Evolutionary conservation across 2,797 vertebrate species (phyloP).

Genomic region (Ptychobarbus kaznakovi): DNA sequence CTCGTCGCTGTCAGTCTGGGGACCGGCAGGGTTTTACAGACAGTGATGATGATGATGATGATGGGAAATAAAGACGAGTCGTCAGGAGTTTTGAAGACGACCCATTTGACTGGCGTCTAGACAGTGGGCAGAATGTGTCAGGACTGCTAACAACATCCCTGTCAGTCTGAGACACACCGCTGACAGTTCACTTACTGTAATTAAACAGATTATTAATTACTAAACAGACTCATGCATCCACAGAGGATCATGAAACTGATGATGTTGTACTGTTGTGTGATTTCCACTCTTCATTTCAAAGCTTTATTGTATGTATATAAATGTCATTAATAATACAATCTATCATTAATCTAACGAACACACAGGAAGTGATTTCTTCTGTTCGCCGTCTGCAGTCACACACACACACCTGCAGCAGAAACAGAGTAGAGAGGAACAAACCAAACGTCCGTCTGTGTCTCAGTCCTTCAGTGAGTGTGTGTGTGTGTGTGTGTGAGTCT

Average conservation of each 20-base stretch:
- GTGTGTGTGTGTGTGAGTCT: not conserved
- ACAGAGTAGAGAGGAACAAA: not conserved
- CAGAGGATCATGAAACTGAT: not conserved
- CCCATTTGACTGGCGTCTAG: conserved; percentile 8
- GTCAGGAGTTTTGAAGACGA: not conserved
- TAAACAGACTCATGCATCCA: not conserved
- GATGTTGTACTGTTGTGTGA: not conserved
- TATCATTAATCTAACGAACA: not conserved
- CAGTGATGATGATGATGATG: not conserved
- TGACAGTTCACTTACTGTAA: not conserved
- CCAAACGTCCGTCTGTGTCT: not conserved
- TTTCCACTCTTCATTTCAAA: not conserved
- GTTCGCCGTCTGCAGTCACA: not conserved
- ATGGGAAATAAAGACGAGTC: not conserved
- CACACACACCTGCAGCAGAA: not conserved
- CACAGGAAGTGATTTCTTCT: not conserved
- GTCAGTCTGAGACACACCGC: not conserved
- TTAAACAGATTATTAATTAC: not conserved
- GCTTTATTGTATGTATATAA: not conserved
- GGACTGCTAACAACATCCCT: not conserved
- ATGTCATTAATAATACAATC: not conserved
- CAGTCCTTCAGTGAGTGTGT: not conserved
- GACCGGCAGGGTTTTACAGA: not conserved
- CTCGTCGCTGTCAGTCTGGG: not conserved
- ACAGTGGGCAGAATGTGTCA: not conserved